A percentile compares a stretch with the other conserved stretches of the same genome.
Conservation (phyloP, 2,797 vertebrate species). For the Alcedo quadribrachys region DNA sequence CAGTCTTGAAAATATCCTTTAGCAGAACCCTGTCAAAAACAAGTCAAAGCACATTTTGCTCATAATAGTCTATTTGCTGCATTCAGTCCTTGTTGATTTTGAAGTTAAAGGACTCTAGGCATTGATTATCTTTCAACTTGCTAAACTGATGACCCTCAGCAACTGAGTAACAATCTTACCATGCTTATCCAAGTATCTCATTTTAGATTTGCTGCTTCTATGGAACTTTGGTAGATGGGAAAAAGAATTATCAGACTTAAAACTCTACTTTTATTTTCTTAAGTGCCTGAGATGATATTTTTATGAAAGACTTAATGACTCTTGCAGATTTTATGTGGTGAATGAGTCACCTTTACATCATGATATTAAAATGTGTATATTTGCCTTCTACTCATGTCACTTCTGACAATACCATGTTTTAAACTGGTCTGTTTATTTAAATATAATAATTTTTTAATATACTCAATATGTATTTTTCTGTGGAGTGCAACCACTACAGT, state of each 20-base stretch:
- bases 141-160: not conserved
- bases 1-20: conserved; percentile 11
- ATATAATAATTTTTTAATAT: not conserved
- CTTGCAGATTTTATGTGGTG: not conserved
- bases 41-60: conserved; percentile 15
- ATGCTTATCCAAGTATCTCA: not conserved
- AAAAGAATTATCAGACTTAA: not conserved
- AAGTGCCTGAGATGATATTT: not conserved
- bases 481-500: not conserved
- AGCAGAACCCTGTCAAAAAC: conserved; percentile 24
- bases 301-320: not conserved
- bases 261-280: not conserved
- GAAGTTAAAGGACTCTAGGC: not conserved
- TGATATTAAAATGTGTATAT: conserved; percentile 4
- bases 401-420: not conserved
- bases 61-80: not conserved
- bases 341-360: not conserved
- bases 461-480: not conserved
- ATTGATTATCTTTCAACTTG: not conserved
- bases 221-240: not conserved
- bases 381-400: not conserved
- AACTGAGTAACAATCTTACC: not conserved
- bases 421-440: not conserved
- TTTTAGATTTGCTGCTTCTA: not conserved
- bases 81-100: not conserved